These are phyloP conservation scores for Fulica atra DNA, from an alignment of 2,113 vertebrate genomes.

Conservation along the genomic window DNA sequence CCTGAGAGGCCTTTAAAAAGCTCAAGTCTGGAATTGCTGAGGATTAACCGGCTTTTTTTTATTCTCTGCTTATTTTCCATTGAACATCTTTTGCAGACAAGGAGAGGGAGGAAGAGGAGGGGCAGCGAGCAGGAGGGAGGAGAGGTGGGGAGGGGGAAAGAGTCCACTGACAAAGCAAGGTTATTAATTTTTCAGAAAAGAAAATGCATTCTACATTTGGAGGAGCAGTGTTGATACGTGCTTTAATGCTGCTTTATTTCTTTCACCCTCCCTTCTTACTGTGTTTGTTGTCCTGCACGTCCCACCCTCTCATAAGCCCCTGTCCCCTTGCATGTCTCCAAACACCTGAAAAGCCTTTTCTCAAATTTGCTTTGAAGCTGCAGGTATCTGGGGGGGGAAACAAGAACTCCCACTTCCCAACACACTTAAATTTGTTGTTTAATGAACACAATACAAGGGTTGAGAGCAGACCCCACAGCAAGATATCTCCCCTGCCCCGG, in stretches of 20 bases:
- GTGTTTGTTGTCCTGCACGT: background rate
- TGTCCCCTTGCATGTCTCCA: background rate
- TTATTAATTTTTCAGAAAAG: slow-evolving; percentile 74
- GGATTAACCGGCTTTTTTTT: background rate
- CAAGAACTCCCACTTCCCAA: background rate
- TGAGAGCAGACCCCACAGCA: background rate
- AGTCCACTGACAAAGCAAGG: slow-evolving; percentile 8
- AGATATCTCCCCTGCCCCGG: background rate
- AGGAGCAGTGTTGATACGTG: slow-evolving; percentile 64
- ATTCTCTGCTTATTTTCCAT: background rate
- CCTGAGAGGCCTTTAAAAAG: background rate
- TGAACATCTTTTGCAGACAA: background rate
- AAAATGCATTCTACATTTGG: slow-evolving; percentile 66
- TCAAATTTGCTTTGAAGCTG: background rate
- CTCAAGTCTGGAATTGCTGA: background rate
- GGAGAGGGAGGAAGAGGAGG: background rate
- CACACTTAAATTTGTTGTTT: rapidly evolving
- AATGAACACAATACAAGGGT: background rate
- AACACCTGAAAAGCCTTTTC: background rate
- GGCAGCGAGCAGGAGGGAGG: background rate
- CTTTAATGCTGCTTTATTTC: slow-evolving; percentile 37
- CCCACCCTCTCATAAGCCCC: background rate
- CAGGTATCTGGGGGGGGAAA: background rate
- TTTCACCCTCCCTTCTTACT: background rate
- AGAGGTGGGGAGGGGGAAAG: background rate